phyloP scores from a whole-genome alignment of 2,113 vertebrate species.

The Caracal caracal region DNA sequence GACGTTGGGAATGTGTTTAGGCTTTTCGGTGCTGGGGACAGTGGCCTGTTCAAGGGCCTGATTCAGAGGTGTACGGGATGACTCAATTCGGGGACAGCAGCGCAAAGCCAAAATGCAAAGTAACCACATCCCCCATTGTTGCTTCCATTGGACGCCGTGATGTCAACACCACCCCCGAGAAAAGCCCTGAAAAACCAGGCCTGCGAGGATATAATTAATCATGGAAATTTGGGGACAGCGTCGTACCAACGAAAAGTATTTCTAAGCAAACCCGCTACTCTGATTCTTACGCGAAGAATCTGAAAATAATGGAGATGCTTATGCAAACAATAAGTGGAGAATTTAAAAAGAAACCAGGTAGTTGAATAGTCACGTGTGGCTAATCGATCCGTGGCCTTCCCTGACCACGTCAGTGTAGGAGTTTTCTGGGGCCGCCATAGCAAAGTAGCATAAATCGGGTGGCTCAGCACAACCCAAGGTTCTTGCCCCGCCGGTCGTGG shows the following conservation, averaged over 20 bases:
- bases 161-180: background rate
- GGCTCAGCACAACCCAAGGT: background rate
- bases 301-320: background rate
- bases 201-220: background rate
- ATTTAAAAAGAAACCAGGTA: background rate
- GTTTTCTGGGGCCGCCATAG: too few relatives aligned
- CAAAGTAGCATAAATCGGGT: too few relatives aligned
- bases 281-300: background rate
- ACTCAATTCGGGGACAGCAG: background rate
- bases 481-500: accelerated
- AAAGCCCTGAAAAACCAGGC: background rate
- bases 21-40: background rate
- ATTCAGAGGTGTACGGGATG: background rate
- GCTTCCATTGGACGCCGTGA: background rate
- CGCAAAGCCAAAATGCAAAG: background rate
- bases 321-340: background rate
- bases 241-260: background rate
- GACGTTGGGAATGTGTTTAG: background rate
- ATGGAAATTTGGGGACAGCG: accelerated
- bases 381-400: background rate
- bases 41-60: background rate
- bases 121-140: background rate
- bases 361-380: background rate
- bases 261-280: background rate
- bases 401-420: background rate